These are phyloP conservation scores for Pimephales promelas DNA, from an alignment of 2,113 vertebrate genomes.

Conservation along the genomic window DNA sequence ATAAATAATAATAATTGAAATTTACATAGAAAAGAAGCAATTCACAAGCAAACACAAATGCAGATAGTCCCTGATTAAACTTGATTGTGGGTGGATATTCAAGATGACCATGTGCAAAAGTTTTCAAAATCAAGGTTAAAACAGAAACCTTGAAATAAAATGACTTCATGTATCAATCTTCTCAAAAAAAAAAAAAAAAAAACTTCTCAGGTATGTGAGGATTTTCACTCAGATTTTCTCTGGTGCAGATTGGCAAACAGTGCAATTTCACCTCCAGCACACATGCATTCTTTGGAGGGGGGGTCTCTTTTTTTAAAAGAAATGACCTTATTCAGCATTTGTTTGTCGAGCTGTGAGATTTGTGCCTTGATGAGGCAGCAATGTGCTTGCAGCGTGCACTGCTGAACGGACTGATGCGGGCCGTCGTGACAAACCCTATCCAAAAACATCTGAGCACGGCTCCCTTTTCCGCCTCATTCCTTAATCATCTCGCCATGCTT, in stretches of 20 bases:
- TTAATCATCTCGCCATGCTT: neutral
- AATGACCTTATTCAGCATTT: slow-evolving; percentile 50
- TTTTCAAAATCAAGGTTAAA: neutral
- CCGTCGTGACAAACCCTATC: slow-evolving; percentile 27
- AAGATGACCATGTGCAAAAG: neutral
- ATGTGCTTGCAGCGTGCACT: slow-evolving; percentile 20
- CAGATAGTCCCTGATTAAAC: neutral
- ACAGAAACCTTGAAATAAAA: slow-evolving; percentile 5
- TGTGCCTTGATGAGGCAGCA: slow-evolving; percentile 36
- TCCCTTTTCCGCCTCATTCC: neutral
- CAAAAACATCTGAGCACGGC: slow-evolving; percentile 15
- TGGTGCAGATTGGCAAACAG: neutral
- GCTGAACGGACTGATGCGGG: slow-evolving; percentile 44
- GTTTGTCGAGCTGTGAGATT: slow-evolving; percentile 28
- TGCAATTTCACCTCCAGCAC: slow-evolving; percentile 24
- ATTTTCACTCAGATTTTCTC: neutral
- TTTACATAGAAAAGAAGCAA: no score
- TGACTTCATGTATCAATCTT: neutral
- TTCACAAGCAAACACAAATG: neutral
- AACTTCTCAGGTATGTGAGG: neutral
- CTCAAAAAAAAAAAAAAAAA: no score
- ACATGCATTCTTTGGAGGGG: slow-evolving; percentile 20
- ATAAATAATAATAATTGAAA: no score
- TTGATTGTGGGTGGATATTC: neutral
- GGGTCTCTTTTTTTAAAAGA: slow-evolving; percentile 17